Evolutionary conservation across 1,140 invertebrate species (phyloP), one percentile per base, ranked within the genome.

Genomic region (Aphelenchoides avenae): DNA sequence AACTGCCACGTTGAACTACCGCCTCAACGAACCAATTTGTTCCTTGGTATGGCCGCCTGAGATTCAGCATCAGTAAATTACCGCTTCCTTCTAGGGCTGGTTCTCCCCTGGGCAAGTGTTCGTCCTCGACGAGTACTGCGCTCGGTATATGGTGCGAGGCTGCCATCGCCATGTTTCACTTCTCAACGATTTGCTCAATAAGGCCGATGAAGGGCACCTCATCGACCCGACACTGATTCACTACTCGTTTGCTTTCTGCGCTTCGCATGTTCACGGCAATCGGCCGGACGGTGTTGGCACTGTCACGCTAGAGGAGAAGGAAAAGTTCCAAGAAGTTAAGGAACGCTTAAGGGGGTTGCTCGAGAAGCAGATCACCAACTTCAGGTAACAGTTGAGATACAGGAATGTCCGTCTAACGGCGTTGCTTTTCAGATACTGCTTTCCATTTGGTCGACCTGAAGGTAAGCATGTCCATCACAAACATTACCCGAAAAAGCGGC

Each of bases 331-430:
- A 53, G 89, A 94, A 77, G 89, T 98, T 54, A 97, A 96, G 79
- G 92, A 97, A 73, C 82, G 92, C 43, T 81, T 99, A 48, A 84
- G 89, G 72, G 85, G 89, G 66, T 81, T 97, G 51, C 80, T 99
- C 40, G 93, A 98, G 80, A 87, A 93, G 79, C 94, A 99, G 84
- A 95, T 99, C 55, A 98, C 94, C 3, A 94, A 98, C 83, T 98
- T 98, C 81, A 86, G 90, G 57, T 62, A 44, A 44, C n/a, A 44
- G 11, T n/a, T 9, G 11, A 11, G 11, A 15, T 18, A 15, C 39
- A 18, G 20, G 42, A 44, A 44, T 9, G 39, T 18, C 20, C 9
- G 11, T 44, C 39, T 44, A 22, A 59, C 6, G 37, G 34, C 24
- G 27, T 53, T 56, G 18, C 22, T 29, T 56, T 75, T 30, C 72